These are phyloP conservation scores for Artemia sp. DNA, from an alignment of 2,888 invertebrate genomes.

Conservation along the genomic window DNA sequence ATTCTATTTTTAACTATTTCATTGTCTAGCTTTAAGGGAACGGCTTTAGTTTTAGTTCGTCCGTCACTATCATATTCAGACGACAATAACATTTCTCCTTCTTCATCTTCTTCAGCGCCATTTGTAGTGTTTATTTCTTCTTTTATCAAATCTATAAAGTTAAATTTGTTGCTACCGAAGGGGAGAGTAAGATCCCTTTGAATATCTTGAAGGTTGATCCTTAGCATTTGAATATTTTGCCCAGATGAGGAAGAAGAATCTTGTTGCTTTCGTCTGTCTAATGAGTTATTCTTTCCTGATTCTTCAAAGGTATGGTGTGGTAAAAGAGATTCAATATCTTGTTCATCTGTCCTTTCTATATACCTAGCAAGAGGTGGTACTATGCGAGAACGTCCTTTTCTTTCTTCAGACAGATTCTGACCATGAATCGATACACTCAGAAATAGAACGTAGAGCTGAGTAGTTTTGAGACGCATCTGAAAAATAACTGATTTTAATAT, in stretches of 20 bases:
- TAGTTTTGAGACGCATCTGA: too few relatives aligned
- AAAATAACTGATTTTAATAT: too few relatives aligned
- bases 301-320: too few relatives aligned
- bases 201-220: not conserved
- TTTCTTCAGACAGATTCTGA: too few relatives aligned
- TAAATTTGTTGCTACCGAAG: not conserved
- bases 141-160: not conserved
- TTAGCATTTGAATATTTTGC: not conserved
- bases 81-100: not conserved
- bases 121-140: slow-evolving; percentile 2
- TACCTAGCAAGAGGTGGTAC: slow-evolving; percentile 6
- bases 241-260: not conserved
- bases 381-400: not conserved
- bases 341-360: not conserved
- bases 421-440: too few relatives aligned
- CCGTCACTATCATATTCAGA: too few relatives aligned
- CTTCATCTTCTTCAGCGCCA: not conserved
- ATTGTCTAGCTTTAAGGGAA: too few relatives aligned
- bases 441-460: too few relatives aligned
- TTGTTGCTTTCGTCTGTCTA: not conserved
- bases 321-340: not conserved
- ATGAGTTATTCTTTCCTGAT: not conserved
- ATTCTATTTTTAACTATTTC: not conserved
- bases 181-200: not conserved
- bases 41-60: too few relatives aligned